Base-by-base conservation (phyloP, 2,113 vertebrate genomes). In the Plestiodon gilberti region DNA sequence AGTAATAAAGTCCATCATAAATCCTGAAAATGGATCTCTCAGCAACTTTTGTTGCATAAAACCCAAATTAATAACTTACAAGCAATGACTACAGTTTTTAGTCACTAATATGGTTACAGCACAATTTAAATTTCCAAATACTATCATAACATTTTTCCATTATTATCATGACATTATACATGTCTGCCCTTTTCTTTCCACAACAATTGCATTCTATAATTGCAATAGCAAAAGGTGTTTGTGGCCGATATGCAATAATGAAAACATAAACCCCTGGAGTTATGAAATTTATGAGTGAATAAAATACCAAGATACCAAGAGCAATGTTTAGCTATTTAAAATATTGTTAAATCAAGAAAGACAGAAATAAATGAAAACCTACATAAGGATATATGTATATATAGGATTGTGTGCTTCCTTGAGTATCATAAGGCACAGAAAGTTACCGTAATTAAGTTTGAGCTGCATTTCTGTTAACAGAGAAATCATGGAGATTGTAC, bases 11-110 rank as follows among this genome's bases (percentile, higher is more conserved):
- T 67, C 14, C 85, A 67, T 57, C 75, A 90, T 71, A 90, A 91
- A 93, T 89, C 69, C 90, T 89, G 86, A 93, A 90, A 94, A 3
- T 90, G 89, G 88, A 88, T 78, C n/a, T 87, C 83, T 94, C 87
- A 90, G 91, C 78, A 87, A 81, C 64, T 93, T 87, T 89, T 69
- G 65, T 84, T 82, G 87, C 0, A 0, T n/a, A 69, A n/a, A 88
- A 81, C 14, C 13, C 40, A 82, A 84, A 81, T 64, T 38, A 82
- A 85, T 74, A 84, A 33, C 3, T 86, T 40, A 83, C 67, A 89
- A 90, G 30, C 87, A 92, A 88, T 0, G n/a, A 74, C 22, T 76
- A 67, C 35, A 75, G 71, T 74, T 1, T 0, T 62, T 48, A 84
- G 70, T 87, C 89, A 92, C 5, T 1, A 65, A 76, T 84, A 78